Conservation (phyloP, 2,113 vertebrate species). For the Benitochromis conjunctus region DNA sequence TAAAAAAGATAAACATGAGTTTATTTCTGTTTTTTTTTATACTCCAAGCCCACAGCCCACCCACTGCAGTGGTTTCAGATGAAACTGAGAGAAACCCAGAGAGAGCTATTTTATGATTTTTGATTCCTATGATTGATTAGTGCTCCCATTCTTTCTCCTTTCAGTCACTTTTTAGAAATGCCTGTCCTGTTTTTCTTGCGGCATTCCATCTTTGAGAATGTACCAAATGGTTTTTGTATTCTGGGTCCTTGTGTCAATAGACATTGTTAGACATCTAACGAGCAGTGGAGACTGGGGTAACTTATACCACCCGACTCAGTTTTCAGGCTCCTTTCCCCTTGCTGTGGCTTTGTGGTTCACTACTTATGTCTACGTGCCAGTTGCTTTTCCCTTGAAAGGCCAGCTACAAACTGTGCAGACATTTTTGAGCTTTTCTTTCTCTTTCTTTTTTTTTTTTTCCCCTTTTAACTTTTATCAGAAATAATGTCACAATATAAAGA, state of each 20-base stretch:
- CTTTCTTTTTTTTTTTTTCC: constrained; percentile 31
- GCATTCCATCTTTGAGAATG: background rate
- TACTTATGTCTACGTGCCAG: constrained; percentile 46
- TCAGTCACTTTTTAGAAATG: background rate
- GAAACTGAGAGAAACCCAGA: background rate
- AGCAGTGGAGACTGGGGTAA: constrained; percentile 49
- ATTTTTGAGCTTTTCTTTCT: background rate
- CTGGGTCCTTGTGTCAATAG: constrained; percentile 44
- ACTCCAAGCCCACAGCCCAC: constrained; percentile 52
- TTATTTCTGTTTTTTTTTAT: constrained; percentile 35
- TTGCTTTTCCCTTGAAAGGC: constrained; percentile 57
- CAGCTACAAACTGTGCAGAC: constrained; percentile 3
- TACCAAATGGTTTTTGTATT: background rate
- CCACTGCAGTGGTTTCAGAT: constrained; percentile 35
- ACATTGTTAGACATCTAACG: constrained; percentile 47
- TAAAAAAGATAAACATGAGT: background rate
- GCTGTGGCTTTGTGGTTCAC: constrained; percentile 67
- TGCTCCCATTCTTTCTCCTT: background rate
- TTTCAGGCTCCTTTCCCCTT: constrained; percentile 52
- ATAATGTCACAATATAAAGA: background rate
- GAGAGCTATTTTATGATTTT: background rate
- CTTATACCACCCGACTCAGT: constrained; percentile 45
- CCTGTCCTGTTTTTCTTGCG: background rate
- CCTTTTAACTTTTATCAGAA: constrained; percentile 17
- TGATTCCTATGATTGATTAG: constrained; percentile 14